Evolutionary conservation across 2,797 vertebrate species (phyloP).

Genomic region (Poecilia wingei): DNA sequence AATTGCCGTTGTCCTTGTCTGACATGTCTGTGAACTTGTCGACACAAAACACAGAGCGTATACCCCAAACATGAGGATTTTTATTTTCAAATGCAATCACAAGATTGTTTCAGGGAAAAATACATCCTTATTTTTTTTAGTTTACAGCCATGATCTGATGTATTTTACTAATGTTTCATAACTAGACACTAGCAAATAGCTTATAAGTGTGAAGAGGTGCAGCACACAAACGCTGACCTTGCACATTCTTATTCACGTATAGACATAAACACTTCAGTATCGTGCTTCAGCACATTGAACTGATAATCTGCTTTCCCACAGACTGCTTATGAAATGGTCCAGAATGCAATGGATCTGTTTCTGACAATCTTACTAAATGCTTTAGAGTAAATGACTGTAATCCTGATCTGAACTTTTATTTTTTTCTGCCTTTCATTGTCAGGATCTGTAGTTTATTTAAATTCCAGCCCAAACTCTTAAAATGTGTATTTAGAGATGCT

Average conservation of each 20-base stretch:
- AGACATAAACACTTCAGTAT: neutral
- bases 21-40: conserved; percentile 63
- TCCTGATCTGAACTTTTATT: neutral
- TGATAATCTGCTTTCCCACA: neutral
- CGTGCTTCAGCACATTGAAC: neutral
- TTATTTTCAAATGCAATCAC: conserved; percentile 11
- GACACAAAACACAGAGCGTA: conserved; percentile 42
- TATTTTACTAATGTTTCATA: neutral
- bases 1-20: conserved; percentile 47
- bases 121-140: neutral
- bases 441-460: neutral
- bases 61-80: conserved; percentile 29
- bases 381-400: neutral
- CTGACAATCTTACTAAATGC: neutral
- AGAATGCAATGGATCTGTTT: neutral
- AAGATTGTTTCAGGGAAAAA: neutral
- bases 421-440: neutral
- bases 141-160: neutral
- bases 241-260: neutral
- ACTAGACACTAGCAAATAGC: neutral
- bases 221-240: neutral
- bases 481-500: no score
- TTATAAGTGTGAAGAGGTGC: neutral
- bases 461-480: neutral
- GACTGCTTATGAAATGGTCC: neutral